Base-by-base conservation (phyloP, 2,888 invertebrate genomes). In the Synergus umbraculus region DNA sequence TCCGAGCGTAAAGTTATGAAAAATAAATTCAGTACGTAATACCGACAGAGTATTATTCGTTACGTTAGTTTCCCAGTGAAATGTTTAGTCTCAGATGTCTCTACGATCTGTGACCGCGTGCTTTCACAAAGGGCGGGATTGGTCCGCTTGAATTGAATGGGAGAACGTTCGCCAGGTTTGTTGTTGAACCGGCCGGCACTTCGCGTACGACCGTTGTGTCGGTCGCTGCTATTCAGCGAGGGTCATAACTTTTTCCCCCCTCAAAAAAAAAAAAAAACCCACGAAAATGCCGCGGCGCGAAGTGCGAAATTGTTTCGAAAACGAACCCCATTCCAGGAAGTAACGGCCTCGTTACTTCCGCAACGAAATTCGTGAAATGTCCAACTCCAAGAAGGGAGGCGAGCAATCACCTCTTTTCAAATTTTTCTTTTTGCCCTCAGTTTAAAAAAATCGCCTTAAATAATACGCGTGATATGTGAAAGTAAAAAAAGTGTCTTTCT, bases 181-280 rank as follows among this genome's bases (percentile, higher is more conserved):
- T 73, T 73, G 54, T 73, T 73, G 49, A 49, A 73, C 73, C 54
- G 73, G 73, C 73, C 88, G 89, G 91, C 90, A 91, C 88, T 91
- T 87, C 85, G 90, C 89, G 90, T 87, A 87, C 88, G 87, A 87
- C 87, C 89, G 90, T 87, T 90, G 90, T 84, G 88, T 85, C 88
- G 90, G 82, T 83, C 86, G 86, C 84, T 83, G 73, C 60, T 44
- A 10, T 41, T 79, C 46, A 29, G 44, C 69, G 78, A 78, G 49
- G 60, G 46, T 18, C 29, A 46, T 76, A 54, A 77, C 37, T 29
- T 7, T 37, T 2, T 22, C 41, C 46, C 13, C 2, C 46, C 46
- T 29, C 22, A 8, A 46, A 46, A 58, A 76, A 44, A 63, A 78
- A 73, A 69, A 67, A 66, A 79, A 60, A 12, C 49, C 10, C 67